phyloP scores from a whole-genome alignment of 2,113 vertebrate species.

The Chinchilla lanigera region DNA sequence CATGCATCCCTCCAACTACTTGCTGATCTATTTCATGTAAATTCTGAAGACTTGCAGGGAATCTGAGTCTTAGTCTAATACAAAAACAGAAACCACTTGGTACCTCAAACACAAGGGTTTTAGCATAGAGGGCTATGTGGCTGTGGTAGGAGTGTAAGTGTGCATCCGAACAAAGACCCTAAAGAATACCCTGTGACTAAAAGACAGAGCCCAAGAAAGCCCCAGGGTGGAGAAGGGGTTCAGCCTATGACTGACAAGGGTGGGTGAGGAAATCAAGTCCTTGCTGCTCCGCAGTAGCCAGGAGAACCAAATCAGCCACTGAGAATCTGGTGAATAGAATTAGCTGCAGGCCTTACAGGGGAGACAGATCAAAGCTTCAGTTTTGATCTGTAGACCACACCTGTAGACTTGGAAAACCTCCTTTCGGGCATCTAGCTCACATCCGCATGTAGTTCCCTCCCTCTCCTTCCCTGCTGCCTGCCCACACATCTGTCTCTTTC shows the following conservation, averaged over 20 bases:
- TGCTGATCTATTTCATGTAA: background rate
- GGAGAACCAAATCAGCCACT: background rate
- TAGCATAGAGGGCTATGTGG: background rate
- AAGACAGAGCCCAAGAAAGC: background rate
- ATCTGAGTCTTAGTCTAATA: background rate
- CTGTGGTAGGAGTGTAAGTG: background rate
- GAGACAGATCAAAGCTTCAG: background rate
- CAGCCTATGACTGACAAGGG: background rate
- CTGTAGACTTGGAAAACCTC: background rate
- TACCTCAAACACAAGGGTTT: background rate
- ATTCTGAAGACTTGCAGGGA: background rate
- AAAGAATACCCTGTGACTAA: background rate
- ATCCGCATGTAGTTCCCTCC: background rate
- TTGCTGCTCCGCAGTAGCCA: background rate
- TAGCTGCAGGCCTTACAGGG: background rate
- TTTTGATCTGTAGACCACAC: too few relatives aligned
- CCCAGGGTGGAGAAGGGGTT: background rate
- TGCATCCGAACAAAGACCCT: background rate
- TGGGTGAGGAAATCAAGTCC: background rate
- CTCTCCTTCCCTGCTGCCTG: background rate
- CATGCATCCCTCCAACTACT: background rate
- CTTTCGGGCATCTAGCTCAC: too few relatives aligned
- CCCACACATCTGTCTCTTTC: background rate
- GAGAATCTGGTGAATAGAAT: background rate
- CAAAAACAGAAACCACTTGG: background rate